phyloP scores from a whole-genome alignment of 2,113 vertebrate species.

The Neopipo cinnamomea region DNA sequence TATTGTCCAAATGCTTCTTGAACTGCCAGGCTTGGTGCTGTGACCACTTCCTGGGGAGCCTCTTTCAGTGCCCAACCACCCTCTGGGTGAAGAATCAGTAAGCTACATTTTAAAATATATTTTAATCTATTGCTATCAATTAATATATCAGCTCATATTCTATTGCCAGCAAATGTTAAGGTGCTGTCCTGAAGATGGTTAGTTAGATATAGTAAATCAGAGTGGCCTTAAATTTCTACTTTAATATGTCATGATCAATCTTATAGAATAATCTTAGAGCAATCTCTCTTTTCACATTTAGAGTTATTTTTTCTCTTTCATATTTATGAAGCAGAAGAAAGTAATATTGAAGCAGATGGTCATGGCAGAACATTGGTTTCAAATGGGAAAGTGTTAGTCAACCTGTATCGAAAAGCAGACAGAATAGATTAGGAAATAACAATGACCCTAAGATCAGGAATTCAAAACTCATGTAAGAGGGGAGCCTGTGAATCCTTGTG shows the following conservation, averaged over 20 bases:
- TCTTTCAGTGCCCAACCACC: not conserved
- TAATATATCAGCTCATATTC: not conserved
- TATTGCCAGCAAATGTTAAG: not conserved
- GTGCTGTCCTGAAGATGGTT: not conserved
- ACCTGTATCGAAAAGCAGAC: not conserved
- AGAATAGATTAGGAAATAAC: not conserved
- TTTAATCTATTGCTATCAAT: not conserved
- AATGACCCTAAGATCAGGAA: not conserved
- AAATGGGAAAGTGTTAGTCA: not conserved
- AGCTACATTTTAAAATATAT: not conserved
- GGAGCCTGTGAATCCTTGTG: not conserved
- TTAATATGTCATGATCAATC: not conserved
- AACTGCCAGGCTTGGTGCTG: not conserved
- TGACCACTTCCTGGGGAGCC: not conserved
- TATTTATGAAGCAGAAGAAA: conserved; percentile 1
- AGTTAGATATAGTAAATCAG: not conserved
- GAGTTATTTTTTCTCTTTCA: not conserved
- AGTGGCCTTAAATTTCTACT: not conserved
- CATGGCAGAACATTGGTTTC: not conserved
- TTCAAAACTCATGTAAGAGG: not conserved
- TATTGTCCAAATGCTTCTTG: not conserved
- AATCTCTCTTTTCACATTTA: not conserved
- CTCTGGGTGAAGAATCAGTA: not conserved
- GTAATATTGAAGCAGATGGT: conserved; percentile 1
- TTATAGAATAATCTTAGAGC: not conserved